Evolutionary conservation across 2,888 invertebrate genomes (phyloP).

Genomic region (Craniophora ligustri): DNA sequence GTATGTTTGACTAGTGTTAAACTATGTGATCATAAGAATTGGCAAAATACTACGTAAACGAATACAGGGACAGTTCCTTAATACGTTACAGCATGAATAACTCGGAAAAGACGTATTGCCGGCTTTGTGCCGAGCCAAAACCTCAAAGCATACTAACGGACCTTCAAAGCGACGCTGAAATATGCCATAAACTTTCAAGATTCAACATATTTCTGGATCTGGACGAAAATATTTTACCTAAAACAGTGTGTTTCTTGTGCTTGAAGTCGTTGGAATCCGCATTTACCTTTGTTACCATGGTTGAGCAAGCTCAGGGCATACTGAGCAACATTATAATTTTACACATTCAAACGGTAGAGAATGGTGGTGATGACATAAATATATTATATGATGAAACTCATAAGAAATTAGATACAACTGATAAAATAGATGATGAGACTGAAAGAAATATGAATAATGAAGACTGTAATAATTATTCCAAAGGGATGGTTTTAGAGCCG

Average conservation of each 20-base stretch:
- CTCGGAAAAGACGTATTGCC: not conserved
- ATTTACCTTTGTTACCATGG: not conserved
- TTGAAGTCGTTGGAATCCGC: not conserved
- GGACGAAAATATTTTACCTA: not conserved
- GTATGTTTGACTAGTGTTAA: no score
- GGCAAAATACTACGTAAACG: no score
- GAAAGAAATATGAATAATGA: not conserved
- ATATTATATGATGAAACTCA: not conserved
- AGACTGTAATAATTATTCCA: not conserved
- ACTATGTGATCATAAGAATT: no score
- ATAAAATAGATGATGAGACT: not conserved
- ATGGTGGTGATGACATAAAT: not conserved
- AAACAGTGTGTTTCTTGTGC: not conserved
- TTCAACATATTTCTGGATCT: not conserved
- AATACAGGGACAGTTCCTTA: no score
- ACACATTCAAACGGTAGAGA: not conserved
- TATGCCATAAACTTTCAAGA: not conserved
- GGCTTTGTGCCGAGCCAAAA: not conserved
- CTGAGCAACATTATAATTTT: not conserved
- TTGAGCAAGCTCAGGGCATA: not conserved
- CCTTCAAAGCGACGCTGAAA: not conserved
- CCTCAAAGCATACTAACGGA: not conserved
- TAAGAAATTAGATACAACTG: not conserved
- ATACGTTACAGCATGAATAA: conserved; percentile 7
- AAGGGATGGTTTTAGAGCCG: conserved; percentile 9